Evolutionary conservation across 2,113 vertebrate genomes (phyloP).

Genomic region (Apus apus): DNA sequence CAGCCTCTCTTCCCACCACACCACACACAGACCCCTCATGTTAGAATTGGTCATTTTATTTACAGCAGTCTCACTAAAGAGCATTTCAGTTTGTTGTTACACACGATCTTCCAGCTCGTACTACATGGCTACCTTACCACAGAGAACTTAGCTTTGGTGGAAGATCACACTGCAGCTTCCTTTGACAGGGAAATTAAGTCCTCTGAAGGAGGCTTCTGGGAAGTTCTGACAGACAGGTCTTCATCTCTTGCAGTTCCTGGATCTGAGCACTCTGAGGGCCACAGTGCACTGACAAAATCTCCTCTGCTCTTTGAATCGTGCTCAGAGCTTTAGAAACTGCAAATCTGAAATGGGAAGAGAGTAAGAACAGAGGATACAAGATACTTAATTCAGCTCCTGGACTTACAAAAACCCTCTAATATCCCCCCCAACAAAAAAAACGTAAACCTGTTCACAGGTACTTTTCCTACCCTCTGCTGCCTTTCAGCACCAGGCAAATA

Average conservation of each 20-base stretch:
- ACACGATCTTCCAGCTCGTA: slow-evolving; percentile 27
- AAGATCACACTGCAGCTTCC: slow-evolving; percentile 14
- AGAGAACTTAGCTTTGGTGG: slow-evolving; percentile 14
- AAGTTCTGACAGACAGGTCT: slow-evolving; percentile 78
- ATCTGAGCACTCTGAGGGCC: slow-evolving; percentile 79
- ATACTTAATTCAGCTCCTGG: not conserved
- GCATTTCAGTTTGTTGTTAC: not conserved
- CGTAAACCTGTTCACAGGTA: not conserved
- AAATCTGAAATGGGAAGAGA: slow-evolving; percentile 60
- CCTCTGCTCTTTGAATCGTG: slow-evolving; percentile 80
- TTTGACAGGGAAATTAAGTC: slow-evolving; percentile 28
- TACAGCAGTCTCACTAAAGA: slow-evolving; percentile 33
- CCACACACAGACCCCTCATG: slow-evolving; percentile 22
- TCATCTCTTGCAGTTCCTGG: slow-evolving; percentile 88
- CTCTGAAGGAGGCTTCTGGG: slow-evolving; percentile 32
- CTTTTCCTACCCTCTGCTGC: not conserved
- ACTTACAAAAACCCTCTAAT: not conserved
- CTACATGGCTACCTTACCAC: not conserved
- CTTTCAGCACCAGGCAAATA: not conserved
- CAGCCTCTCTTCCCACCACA: slow-evolving; percentile 5
- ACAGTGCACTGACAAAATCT: slow-evolving; percentile 81
- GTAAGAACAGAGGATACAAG: not conserved
- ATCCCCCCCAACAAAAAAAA: not conserved
- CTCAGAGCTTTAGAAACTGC: slow-evolving; percentile 77
- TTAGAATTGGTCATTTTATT: slow-evolving; percentile 60